Evolutionary conservation across 2,888 invertebrate genomes (phyloP), one percentile per base, ranked within the genome.

Genomic region (Anorthoa munda): DNA sequence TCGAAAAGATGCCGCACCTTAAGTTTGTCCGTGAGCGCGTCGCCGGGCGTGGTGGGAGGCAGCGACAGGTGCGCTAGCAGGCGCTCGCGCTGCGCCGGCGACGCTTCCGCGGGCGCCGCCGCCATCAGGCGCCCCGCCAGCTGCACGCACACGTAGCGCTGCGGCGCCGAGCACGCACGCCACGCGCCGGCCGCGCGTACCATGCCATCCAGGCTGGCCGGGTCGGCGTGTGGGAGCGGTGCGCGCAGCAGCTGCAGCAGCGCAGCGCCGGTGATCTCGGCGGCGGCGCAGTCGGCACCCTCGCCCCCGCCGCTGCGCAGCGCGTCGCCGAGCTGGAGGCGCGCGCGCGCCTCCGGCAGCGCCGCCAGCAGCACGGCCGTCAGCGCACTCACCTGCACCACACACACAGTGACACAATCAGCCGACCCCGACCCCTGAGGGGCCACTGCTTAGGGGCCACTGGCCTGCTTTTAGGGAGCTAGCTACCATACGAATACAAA

Each of bases 241-340:
- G 56, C 66, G 51, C 63, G 31, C 70, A 75, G 66, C 67, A 79
- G 72, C 53, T 63, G 56, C 69, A 70, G 75, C 61, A 68, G 45
- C 56, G 69, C 72, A 69, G 66, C 76, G 58, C 50, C 39, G 21
- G 66, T n/a, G 51, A 63, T 71, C 63, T n/a, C 53, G 48, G 18
- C 55, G 64, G 81, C 72, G 45, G 71, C 73, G 75, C 26, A 76
- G 79, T 71, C 72, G n/a, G 71, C 66, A 66, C 77, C 83, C 3
- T 60, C 75, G 21, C 46, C 77, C 48, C 70, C 80, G 39, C 81
- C 75, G 73, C 84, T 53, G 77, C 88, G 81, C 81, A 87, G 76
- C 72, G 79, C 81, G 80, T 85, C 86, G 70, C 80, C 45, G 73
- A 88, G 80, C 66, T 65, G 76, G 61, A 86, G 66, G 9, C 79